A percentile compares a stretch with the other conserved stretches of the same genome.
phyloP scores from a whole-genome alignment of 2,113 vertebrate genomes.

The Hypomesus transpacificus region DNA sequence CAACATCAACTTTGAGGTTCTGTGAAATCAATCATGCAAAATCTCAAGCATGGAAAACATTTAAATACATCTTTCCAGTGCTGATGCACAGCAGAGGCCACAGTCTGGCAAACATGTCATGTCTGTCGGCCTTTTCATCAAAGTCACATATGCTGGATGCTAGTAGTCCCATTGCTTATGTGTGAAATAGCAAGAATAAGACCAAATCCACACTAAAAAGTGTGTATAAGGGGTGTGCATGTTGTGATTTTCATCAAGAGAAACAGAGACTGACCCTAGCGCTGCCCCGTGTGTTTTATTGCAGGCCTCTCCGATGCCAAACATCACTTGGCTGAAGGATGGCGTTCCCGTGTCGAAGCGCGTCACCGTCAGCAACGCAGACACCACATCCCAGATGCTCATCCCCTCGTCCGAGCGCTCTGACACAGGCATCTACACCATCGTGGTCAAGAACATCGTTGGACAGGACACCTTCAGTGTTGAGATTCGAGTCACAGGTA shows the following conservation, averaged over 20 bases:
- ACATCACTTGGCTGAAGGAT: slow-evolving; percentile 86
- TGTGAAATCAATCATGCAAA: slow-evolving; percentile 8
- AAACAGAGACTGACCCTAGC: background rate
- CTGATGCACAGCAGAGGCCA: too few species aligned
- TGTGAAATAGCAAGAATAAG: too few species aligned
- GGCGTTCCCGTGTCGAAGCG: slow-evolving; percentile 70
- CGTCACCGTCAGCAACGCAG: slow-evolving; percentile 68
- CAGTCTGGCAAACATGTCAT: too few species aligned
- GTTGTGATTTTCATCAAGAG: background rate
- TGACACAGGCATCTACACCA: slow-evolving; percentile 78
- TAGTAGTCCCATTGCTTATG: too few species aligned
- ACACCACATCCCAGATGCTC: slow-evolving; percentile 77
- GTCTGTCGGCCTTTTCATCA: too few species aligned
- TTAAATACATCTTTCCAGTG: too few species aligned
- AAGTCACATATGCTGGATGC: too few species aligned
- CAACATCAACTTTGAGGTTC: slow-evolving; percentile 83
- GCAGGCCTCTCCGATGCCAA: slow-evolving; percentile 80
- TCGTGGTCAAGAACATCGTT: slow-evolving; percentile 71
- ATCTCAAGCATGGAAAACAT: background rate
- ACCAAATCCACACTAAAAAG: too few species aligned
- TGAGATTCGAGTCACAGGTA: slow-evolving; percentile 85
- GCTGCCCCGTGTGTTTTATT: slow-evolving; percentile 1
- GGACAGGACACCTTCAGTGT: slow-evolving; percentile 76
- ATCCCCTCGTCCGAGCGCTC: slow-evolving; percentile 72
- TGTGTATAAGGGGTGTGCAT: background rate